Evolutionary conservation across 2,888 invertebrate species (phyloP).

Genomic region (Galerucella pusilla): DNA sequence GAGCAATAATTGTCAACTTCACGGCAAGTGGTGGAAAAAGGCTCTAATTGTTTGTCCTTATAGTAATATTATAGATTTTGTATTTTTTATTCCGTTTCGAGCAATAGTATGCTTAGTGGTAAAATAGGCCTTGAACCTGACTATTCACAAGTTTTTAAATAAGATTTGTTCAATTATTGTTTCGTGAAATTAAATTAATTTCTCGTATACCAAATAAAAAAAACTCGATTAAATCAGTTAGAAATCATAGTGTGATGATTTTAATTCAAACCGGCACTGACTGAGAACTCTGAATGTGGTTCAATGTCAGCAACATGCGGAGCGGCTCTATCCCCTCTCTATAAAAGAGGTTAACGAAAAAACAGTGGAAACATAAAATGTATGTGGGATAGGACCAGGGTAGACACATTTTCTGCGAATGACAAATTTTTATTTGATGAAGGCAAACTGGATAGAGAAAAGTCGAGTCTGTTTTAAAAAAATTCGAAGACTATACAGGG

Average conservation of each 20-base stretch:
- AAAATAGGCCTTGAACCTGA: too few relatives aligned
- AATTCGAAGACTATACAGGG: too few relatives aligned
- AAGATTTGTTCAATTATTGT: too few relatives aligned
- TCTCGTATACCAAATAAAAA: not conserved
- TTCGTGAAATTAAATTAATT: too few relatives aligned
- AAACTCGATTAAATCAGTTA: not conserved
- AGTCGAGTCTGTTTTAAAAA: not conserved
- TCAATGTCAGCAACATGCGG: slow-evolving; percentile 54
- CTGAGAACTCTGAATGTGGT: slow-evolving; percentile 53
- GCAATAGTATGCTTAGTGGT: too few relatives aligned
- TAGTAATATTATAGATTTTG: too few relatives aligned
- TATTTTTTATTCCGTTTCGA: too few relatives aligned
- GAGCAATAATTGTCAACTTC: too few relatives aligned
- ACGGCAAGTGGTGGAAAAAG: too few relatives aligned
- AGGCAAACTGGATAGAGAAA: not conserved
- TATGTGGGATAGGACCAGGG: slow-evolving; percentile 24
- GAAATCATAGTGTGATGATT: not conserved
- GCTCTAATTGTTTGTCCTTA: too few relatives aligned
- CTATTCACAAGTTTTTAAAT: too few relatives aligned
- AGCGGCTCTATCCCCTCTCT: slow-evolving; percentile 52
- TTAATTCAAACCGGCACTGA: slow-evolving; percentile 20
- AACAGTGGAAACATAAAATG: slow-evolving; percentile 20
- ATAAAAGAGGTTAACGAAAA: slow-evolving; percentile 16
- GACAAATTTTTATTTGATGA: not conserved
- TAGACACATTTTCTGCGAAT: slow-evolving; percentile 8